phyloP scores from a whole-genome alignment of 2,113 vertebrate genomes.

The Jacana jacana region DNA sequence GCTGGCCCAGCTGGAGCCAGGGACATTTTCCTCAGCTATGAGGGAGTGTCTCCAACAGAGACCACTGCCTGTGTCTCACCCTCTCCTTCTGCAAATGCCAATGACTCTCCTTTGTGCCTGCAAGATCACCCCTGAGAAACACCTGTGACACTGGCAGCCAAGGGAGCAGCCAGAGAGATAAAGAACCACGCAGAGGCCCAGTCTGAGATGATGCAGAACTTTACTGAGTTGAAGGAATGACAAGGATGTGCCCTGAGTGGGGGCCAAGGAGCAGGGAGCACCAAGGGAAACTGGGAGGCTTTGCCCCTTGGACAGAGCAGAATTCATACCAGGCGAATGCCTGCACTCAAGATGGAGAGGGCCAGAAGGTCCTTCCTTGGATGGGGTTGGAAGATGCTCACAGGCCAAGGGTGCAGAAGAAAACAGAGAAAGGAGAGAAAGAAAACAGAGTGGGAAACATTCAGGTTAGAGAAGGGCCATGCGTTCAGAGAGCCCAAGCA shows the following conservation, averaged over 20 bases:
- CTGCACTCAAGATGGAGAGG: no score
- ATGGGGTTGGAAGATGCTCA: not conserved
- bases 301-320: no score
- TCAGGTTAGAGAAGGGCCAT: not conserved
- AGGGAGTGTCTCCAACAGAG: no score
- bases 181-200: not conserved
- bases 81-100: no score
- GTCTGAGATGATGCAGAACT: not conserved
- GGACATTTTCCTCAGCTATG: no score
- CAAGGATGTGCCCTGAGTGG: not conserved
- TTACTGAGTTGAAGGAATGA: not conserved
- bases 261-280: not conserved
- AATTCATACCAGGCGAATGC: no score
- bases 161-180: rapidly evolving
- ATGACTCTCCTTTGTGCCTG: no score
- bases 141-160: no score
- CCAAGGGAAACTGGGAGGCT: no score
- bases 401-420: not conserved
- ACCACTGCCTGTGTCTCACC: no score
- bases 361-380: not conserved
- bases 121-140: no score
- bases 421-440: not conserved
- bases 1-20: no score
- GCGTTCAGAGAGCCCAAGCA: not conserved
- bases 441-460: not conserved